Evolutionary conservation across 1,140 invertebrate genomes (phyloP).

Genomic region (Luehdorfia chinensis): DNA sequence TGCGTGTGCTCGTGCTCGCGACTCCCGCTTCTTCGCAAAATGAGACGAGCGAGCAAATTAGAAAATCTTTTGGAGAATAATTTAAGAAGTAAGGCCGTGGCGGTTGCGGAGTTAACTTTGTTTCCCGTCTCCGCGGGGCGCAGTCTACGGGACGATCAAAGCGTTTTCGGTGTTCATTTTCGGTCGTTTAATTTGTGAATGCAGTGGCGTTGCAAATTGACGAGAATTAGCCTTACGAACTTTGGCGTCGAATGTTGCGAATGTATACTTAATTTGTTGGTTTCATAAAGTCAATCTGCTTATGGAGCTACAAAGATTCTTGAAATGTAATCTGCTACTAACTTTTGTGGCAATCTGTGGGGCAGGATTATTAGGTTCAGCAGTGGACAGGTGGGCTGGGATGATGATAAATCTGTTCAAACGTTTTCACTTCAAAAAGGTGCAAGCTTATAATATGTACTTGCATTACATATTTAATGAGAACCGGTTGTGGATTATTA

Average conservation of each 20-base stretch:
- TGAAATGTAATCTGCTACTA: too few species aligned
- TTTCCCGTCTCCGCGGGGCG: conserved; percentile 36
- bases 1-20: conserved; percentile 45
- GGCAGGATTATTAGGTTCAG: too few species aligned
- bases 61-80: conserved; percentile 76
- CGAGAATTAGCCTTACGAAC: conserved; percentile 21
- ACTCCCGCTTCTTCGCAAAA: conserved; percentile 41
- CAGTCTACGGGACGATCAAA: conserved; percentile 46
- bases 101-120: conserved; percentile 60
- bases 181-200: conserved; percentile 48
- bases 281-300: neutral
- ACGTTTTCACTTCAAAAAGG: too few species aligned
- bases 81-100: conserved; percentile 63
- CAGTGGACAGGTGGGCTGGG: too few species aligned
- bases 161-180: conserved; percentile 43
- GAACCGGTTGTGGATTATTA: too few species aligned
- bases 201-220: conserved; percentile 39
- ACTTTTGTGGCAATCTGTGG: too few species aligned
- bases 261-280: conserved; percentile 5
- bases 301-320: too few species aligned
- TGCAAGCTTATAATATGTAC: too few species aligned
- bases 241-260: conserved; percentile 4
- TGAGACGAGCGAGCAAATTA: conserved; percentile 66
- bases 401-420: too few species aligned
- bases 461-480: too few species aligned